phyloP scores from a whole-genome alignment of 2,888 invertebrate species.

The Ophion obscuratus region DNA sequence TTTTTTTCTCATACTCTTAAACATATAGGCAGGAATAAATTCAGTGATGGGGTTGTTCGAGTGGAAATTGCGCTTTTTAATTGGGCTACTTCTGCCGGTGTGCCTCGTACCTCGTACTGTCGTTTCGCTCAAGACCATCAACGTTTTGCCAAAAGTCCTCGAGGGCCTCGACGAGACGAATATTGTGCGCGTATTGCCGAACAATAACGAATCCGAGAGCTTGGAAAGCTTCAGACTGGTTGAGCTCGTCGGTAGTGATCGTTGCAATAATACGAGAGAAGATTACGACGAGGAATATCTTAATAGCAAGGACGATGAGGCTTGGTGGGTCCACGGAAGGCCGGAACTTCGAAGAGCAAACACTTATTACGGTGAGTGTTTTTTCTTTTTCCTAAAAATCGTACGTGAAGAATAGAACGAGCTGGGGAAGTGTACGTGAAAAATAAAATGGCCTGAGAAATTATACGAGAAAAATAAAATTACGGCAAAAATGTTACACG shows the following conservation, averaged over 20 bases:
- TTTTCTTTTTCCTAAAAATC: background rate
- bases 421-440: background rate
- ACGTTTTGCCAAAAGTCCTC: slow-evolving; percentile 70
- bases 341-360: slow-evolving; percentile 69
- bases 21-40: background rate
- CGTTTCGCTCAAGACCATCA: slow-evolving; percentile 73
- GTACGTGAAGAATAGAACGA: background rate
- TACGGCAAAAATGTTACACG: background rate
- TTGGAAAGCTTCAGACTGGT: slow-evolving; percentile 78
- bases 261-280: slow-evolving; percentile 70
- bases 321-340: slow-evolving; percentile 53
- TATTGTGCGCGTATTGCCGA: slow-evolving; percentile 76
- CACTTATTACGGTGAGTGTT: slow-evolving; percentile 78
- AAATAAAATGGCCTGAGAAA: background rate
- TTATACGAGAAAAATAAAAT: background rate
- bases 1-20: background rate
- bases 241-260: slow-evolving; percentile 71
- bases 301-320: slow-evolving; percentile 7
- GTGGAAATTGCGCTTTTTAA: slow-evolving; percentile 35
- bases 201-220: slow-evolving; percentile 65
- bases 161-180: slow-evolving; percentile 76
- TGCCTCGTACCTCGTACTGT: background rate
- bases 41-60: slow-evolving; percentile 62
- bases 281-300: slow-evolving; percentile 30
- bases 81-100: slow-evolving; percentile 43